Percentiles rank a stretch among this genome's conserved stretches.
Conservation (phyloP, 2,113 vertebrate species). For the Cochlearius cochlearius region DNA sequence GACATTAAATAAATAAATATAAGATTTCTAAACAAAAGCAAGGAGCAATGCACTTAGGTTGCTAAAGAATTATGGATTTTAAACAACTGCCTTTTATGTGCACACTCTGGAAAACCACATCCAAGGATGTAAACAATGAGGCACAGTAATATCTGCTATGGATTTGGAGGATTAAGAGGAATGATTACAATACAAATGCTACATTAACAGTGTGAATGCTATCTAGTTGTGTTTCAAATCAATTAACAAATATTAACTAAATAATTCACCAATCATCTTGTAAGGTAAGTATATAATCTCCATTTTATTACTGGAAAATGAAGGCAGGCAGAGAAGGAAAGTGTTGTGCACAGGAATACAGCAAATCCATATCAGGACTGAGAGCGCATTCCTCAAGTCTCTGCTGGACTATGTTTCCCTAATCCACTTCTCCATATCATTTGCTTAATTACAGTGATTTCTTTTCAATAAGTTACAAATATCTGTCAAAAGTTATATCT, state of each 20-base stretch:
- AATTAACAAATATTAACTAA: not conserved
- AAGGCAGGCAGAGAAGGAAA: not conserved
- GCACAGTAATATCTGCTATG: not conserved
- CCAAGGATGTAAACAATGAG: not conserved
- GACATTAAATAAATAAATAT: not conserved
- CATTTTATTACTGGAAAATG: not conserved
- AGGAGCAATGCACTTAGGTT: not conserved
- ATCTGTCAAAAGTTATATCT: not conserved
- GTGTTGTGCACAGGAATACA: not conserved
- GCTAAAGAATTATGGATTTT: not conserved
- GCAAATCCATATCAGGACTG: not conserved
- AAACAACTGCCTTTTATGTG: not conserved
- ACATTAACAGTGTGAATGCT: not conserved
- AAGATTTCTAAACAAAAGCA: not conserved
- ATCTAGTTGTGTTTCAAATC: not conserved
- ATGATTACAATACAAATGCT: not conserved
- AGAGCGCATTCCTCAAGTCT: not conserved
- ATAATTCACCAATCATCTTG: not conserved
- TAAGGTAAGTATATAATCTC: not conserved
- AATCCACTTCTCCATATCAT: not conserved
- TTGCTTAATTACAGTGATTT: not conserved
- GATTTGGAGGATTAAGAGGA: not conserved
- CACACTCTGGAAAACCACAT: not conserved
- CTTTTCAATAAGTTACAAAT: not conserved
- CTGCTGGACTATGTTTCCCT: not conserved